Conservation (phyloP, 1,140 invertebrate species). For the Lepidostoma basale region DNA sequence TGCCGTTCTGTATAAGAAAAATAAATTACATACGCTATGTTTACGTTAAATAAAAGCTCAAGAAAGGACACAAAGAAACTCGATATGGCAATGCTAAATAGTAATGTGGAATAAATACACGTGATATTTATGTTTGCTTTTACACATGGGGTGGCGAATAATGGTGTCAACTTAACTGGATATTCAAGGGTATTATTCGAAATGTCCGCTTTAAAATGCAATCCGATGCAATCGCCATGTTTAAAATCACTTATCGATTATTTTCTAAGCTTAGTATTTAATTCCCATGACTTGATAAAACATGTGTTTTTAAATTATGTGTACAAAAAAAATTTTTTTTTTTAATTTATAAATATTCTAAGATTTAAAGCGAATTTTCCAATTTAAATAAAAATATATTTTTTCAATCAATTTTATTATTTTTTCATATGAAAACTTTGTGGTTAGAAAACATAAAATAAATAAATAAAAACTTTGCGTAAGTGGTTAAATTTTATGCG, state of each 20-base stretch:
- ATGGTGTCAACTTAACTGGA: slow-evolving; percentile 41
- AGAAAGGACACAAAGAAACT: slow-evolving; percentile 41
- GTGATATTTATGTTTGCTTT: slow-evolving; percentile 39
- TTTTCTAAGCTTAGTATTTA: background rate
- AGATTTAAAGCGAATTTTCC: too few species aligned
- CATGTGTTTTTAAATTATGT: background rate
- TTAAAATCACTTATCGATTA: background rate
- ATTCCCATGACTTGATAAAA: background rate
- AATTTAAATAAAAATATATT: too few species aligned
- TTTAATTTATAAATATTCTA: background rate
- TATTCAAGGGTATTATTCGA: background rate
- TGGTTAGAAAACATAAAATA: too few species aligned
- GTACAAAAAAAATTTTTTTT: background rate
- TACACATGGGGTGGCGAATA: slow-evolving; percentile 38
- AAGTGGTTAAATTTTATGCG: too few species aligned
- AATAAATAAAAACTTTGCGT: too few species aligned
- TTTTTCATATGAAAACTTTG: too few species aligned
- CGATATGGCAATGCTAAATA: slow-evolving; percentile 36
- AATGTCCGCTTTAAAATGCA: background rate
- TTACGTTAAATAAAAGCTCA: slow-evolving; percentile 39
- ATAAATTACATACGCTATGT: slow-evolving; percentile 31
- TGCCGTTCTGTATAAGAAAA: slow-evolving; percentile 18
- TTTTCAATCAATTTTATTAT: too few species aligned
- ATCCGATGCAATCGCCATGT: background rate
- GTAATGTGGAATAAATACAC: slow-evolving; percentile 45